Percentiles rank a stretch among this genome's conserved stretches.
These are phyloP conservation scores for Microcebus murinus DNA, from an alignment of 2,113 vertebrate species.

Conservation along the genomic window DNA sequence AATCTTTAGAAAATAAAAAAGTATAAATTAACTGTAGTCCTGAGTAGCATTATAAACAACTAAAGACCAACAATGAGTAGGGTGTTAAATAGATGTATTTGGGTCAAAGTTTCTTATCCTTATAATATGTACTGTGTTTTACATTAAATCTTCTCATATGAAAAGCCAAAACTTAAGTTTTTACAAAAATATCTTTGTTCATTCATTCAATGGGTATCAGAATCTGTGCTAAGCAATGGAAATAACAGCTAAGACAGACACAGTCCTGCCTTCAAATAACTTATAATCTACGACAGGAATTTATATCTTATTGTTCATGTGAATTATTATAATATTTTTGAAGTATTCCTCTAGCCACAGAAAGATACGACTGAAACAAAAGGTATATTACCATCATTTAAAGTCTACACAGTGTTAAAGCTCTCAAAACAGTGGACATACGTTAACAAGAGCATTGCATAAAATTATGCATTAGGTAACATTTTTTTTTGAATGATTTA, in stretches of 20 bases:
- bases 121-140: not conserved
- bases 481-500: constrained; percentile 27
- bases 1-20: not conserved
- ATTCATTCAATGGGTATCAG: not conserved
- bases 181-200: not conserved
- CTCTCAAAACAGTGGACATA: not conserved
- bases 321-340: not conserved
- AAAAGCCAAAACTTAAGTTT: constrained; percentile 30
- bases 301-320: not conserved
- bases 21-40: not conserved
- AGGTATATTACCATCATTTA: not conserved
- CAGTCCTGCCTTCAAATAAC: not conserved
- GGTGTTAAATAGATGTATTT: not conserved
- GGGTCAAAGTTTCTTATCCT: not conserved
- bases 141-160: not conserved
- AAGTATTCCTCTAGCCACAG: not conserved
- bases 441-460: not conserved
- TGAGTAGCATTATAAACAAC: not conserved
- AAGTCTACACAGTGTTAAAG: not conserved
- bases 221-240: constrained; percentile 44
- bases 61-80: constrained; percentile 13
- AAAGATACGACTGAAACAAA: constrained; percentile 9
- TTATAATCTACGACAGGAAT: not conserved
- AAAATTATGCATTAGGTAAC: not conserved
- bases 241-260: not conserved